Percentiles rank a stretch among this genome's conserved stretches.
These are phyloP conservation scores for Brachymystax lenok DNA, from an alignment of 2,797 vertebrate genomes.

Conservation along the genomic window DNA sequence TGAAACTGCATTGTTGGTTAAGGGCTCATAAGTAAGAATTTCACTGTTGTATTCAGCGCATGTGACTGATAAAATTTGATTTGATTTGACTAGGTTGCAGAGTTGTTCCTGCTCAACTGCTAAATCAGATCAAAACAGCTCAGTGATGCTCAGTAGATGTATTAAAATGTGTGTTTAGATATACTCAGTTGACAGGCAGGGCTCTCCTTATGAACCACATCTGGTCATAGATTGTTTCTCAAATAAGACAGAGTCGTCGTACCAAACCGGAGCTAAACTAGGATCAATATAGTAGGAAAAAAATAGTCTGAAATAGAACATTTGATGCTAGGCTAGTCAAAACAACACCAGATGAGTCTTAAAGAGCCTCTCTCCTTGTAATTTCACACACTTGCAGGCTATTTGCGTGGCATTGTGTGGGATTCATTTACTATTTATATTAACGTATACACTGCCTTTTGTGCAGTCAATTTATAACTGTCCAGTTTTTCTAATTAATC, in stretches of 20 bases:
- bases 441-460: slow-evolving; percentile 76
- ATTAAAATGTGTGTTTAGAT: neutral
- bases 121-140: neutral
- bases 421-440: slow-evolving; percentile 86
- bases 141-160: neutral
- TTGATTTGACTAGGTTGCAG: no score
- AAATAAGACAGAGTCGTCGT: neutral
- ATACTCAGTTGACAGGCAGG: neutral
- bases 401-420: slow-evolving; percentile 62
- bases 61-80: no score
- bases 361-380: slow-evolving; percentile 47
- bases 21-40: no score
- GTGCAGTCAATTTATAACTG: slow-evolving; percentile 86
- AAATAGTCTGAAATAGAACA: no score
- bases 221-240: neutral
- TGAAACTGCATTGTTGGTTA: no score
- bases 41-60: no score
- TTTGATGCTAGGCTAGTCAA: slow-evolving; percentile 59
- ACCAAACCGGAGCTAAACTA: slow-evolving; percentile 9
- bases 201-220: neutral
- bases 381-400: slow-evolving; percentile 62
- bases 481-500: slow-evolving; percentile 93
- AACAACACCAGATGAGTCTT: slow-evolving; percentile 61
- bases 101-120: no score
- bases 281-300: slow-evolving; percentile 27